Conservation (phyloP, 2,888 invertebrate genomes). For the Lasioglossum leucozonium region DNA sequence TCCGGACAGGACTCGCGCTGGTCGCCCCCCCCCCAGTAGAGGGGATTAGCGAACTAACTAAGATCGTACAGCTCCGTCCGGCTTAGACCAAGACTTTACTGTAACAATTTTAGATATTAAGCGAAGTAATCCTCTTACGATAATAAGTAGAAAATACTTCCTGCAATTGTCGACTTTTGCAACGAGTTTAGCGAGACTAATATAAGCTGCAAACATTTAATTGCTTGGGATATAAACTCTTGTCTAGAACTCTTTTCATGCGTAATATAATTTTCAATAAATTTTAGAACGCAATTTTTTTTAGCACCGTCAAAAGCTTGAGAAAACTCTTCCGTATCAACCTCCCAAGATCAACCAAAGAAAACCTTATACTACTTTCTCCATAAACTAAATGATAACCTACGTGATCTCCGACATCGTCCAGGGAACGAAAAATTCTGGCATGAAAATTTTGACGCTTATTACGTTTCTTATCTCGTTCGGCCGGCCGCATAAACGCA, state of each 20-base stretch:
- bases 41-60: too few relatives aligned
- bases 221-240: not conserved
- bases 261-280: not conserved
- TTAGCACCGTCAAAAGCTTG: not conserved
- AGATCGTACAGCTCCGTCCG: too few relatives aligned
- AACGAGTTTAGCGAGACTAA: not conserved
- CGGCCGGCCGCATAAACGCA: not conserved
- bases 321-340: conserved; percentile 1
- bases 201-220: not conserved
- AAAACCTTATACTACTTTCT: conserved; percentile 32
- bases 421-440: not conserved
- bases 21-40: too few relatives aligned
- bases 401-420: not conserved
- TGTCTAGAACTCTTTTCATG: not conserved
- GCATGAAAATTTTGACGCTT: conserved; percentile 9
- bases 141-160: not conserved
- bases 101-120: too few relatives aligned
- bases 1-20: too few relatives aligned
- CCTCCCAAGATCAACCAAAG: conserved; percentile 11
- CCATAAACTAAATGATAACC: conserved; percentile 63
- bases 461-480: not conserved
- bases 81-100: too few relatives aligned
- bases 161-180: not conserved
- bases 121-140: too few relatives aligned
- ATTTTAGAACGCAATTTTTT: not conserved